Percentiles rank a stretch among this genome's conserved stretches.
Conservation (phyloP, 1,140 invertebrate genomes). For the Atta texana region DNA sequence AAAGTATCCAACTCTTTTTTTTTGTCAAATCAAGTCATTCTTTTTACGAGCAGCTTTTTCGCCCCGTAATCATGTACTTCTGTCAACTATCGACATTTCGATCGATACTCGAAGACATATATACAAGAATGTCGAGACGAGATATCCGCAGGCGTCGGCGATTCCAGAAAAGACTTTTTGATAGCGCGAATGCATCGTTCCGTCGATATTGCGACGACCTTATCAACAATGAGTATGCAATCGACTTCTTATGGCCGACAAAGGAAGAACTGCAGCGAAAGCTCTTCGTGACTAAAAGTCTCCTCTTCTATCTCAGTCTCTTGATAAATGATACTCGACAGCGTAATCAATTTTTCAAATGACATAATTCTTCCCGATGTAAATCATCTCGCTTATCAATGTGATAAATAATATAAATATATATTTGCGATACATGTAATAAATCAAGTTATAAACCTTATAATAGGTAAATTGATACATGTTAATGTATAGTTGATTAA, state of each 20-base stretch:
- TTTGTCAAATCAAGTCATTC: slow-evolving; percentile 2
- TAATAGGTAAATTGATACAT: not conserved
- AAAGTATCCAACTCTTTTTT: not conserved
- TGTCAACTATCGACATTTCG: slow-evolving; percentile 50
- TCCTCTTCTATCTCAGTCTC: not conserved
- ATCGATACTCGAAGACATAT: slow-evolving; percentile 8
- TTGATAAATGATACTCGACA: not conserved
- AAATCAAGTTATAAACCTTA: not conserved
- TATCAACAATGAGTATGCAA: slow-evolving; percentile 42
- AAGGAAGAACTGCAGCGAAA: slow-evolving; percentile 7
- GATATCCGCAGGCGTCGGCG: slow-evolving; percentile 17
- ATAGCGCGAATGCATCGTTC: slow-evolving; percentile 18
- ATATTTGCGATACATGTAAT: not conserved
- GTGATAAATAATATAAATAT: slow-evolving; percentile 42
- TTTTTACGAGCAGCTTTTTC: slow-evolving; percentile 37
- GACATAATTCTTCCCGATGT: slow-evolving; percentile 20
- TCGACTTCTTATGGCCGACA: not conserved
- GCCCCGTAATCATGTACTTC: slow-evolving; percentile 19
- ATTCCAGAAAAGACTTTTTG: not conserved
- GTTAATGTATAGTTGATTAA: not conserved
- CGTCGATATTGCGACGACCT: slow-evolving; percentile 33
- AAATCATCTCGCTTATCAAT: not conserved
- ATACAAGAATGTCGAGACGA: not conserved
- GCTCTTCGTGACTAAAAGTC: slow-evolving; percentile 23
- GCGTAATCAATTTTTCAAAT: slow-evolving; percentile 19